phyloP scores from a whole-genome alignment of 2,888 invertebrate species.

The Drosophila algonquin region DNA sequence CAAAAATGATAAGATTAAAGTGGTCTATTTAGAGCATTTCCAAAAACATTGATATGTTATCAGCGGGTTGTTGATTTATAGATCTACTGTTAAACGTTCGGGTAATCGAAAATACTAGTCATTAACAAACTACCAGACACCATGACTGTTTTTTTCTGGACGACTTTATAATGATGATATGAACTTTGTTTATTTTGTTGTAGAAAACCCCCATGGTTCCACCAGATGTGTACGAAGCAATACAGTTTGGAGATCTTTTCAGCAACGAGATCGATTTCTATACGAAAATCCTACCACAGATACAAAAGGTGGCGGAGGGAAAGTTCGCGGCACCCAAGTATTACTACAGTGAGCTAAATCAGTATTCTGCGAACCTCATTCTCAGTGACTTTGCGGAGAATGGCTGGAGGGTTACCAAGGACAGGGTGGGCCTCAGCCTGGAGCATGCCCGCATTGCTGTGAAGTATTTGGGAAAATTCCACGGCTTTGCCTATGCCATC shows the following conservation, averaged over 20 bases:
- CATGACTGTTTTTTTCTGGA: background rate
- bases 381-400: slow-evolving; percentile 76
- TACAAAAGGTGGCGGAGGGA: slow-evolving; percentile 56
- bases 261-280: slow-evolving; percentile 81
- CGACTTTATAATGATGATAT: no score
- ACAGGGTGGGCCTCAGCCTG: slow-evolving; percentile 74
- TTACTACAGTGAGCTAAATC: slow-evolving; percentile 72
- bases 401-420: slow-evolving; percentile 76
- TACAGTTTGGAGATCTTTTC: slow-evolving; percentile 77
- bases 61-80: background rate
- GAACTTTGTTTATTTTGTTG: background rate
- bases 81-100: background rate
- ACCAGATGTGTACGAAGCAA: slow-evolving; percentile 63
- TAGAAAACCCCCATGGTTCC: slow-evolving; percentile 81
- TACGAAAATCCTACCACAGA: slow-evolving; percentile 72
- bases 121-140: background rate
- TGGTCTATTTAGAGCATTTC: background rate
- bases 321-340: slow-evolving; percentile 72
- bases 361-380: slow-evolving; percentile 70
- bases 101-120: background rate
- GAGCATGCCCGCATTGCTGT: slow-evolving; percentile 81
- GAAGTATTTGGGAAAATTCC: slow-evolving; percentile 79
- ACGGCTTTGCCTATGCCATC: slow-evolving; percentile 81
- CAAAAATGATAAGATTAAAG: background rate
- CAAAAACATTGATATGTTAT: background rate